These are phyloP conservation scores for Leptinotarsa texana DNA, from an alignment of 1,140 invertebrate species.

Conservation along the genomic window DNA sequence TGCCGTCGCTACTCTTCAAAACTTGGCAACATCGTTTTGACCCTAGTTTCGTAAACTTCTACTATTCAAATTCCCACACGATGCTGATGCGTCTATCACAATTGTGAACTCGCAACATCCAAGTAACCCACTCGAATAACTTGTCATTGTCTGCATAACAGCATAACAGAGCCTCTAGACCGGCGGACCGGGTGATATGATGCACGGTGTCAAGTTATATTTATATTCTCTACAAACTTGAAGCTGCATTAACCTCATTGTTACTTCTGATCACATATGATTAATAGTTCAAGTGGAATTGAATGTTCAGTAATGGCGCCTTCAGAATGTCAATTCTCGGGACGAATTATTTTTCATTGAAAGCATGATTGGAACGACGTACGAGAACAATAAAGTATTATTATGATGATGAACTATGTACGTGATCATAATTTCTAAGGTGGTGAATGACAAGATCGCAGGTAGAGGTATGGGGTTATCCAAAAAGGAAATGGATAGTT, in stretches of 20 bases:
- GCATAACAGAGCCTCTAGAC: no score
- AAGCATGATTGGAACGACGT: neutral
- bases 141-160: neutral
- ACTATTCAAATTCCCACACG: no score
- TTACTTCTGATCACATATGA: constrained; percentile 3
- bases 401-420: neutral
- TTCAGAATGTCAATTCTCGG: constrained; percentile 2
- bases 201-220: constrained; percentile 3
- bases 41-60: no score
- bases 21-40: no score
- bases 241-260: constrained; percentile 8
- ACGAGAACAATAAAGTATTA: neutral
- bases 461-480: no score
- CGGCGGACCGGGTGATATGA: neutral
- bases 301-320: constrained; percentile 2
- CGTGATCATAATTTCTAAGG: neutral
- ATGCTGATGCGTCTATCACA: no score
- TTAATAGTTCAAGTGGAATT: constrained; percentile 6
- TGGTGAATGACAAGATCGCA: no score
- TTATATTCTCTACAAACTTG: neutral
- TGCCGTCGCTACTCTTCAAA: no score
- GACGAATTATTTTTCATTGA: constrained; percentile 8
- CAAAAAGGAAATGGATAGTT: no score
- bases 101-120: no score
- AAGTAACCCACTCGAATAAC: neutral